Evolutionary conservation across 2,888 invertebrate species (phyloP).

Genomic region (Rambutsinella grinnellia): DNA sequence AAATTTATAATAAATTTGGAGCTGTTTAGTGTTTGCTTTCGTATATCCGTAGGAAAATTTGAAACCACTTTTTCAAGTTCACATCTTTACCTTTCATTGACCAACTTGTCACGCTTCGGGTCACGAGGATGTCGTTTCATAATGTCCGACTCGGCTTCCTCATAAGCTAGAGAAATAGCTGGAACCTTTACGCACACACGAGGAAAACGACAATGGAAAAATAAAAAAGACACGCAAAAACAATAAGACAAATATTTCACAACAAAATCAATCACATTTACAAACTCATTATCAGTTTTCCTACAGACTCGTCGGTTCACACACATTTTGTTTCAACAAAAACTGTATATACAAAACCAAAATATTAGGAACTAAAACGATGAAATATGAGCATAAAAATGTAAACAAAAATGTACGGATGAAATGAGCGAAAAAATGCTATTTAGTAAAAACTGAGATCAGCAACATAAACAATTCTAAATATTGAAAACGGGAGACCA

Average conservation of each 20-base stretch:
- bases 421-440: too few species aligned
- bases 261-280: neutral
- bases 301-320: neutral
- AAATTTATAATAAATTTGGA: neutral
- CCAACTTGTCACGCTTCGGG: constrained; percentile 69
- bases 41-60: neutral
- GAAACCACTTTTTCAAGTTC: neutral
- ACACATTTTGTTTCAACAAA: too few species aligned
- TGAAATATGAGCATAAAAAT: too few species aligned
- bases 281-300: neutral
- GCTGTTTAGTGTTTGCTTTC: neutral
- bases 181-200: constrained; percentile 59
- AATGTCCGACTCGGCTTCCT: constrained; percentile 91
- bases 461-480: too few species aligned
- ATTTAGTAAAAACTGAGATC: too few species aligned
- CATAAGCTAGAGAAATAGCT: constrained; percentile 77
- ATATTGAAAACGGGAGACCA: too few species aligned
- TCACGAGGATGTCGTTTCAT: constrained; percentile 76
- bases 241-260: constrained; percentile 6
- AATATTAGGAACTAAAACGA: too few species aligned
- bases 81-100: constrained; percentile 85
- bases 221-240: neutral
- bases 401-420: too few species aligned
- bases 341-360: too few species aligned
- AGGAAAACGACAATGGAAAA: constrained; percentile 37